Base-by-base conservation (phyloP, 2,888 invertebrate genomes). In the Pseudococcus longispinus region DNA sequence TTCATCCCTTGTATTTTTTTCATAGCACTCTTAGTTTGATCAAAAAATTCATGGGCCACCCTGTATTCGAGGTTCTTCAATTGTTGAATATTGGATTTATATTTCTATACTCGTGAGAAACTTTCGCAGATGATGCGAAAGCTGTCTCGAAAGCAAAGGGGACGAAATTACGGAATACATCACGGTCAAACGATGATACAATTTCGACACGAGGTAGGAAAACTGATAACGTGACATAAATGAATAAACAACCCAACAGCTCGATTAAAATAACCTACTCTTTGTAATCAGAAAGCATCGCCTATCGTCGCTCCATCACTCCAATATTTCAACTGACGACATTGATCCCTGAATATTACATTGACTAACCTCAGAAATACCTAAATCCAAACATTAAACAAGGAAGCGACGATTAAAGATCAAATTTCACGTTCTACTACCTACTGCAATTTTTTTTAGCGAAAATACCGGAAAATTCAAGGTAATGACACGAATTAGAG, bases 191-290 rank as follows among this genome's bases (percentile, higher is more conserved):
- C 15, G 6, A 6, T 15, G 18, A 85, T 15, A 85, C 74, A 84
- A 88, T 88, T 84, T 60, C 32, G 20, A 60, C 23, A 26, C 18
- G 70, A 42, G n/a, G 11, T 23, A 42, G 20, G 13, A 44, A 37
- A 60, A 60, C 18, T 65, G 18, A 60, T 15, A 15, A 32, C 37
- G 11, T 37, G 83, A 82, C 80, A 29, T 23, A 84, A 83, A n/a
- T 32, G 8, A 18, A n/a, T 51, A n/a, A 51, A 51, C n/a, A 5
- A 51, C 6, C n/a, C n/a, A n/a, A 15, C n/a, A 51, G n/a, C n/a
- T n/a, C n/a, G 51, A 51, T 51, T n/a, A 51, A 18, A 51, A 51
- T 51, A n/a, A 51, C n/a, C 18, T 5, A 51, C 15, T 6, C 51
- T 13, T 46, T 15, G 46, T 51, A 51, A 4, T 51, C n/a, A n/a